Conservation (phyloP, 2,113 vertebrate species). For the Heterocephalus glaber region DNA sequence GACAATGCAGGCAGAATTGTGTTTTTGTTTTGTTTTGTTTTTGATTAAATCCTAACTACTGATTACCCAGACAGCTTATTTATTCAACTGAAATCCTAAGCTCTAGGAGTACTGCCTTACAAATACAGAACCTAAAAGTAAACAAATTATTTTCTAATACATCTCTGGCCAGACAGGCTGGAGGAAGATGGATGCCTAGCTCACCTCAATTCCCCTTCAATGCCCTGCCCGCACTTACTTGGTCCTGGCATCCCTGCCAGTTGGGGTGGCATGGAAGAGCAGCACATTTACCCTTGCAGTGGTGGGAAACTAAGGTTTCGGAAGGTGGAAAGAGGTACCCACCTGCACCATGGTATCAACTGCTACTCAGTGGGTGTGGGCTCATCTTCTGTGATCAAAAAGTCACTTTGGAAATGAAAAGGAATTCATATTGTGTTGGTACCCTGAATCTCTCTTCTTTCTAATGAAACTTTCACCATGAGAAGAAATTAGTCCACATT, state of each 20-base stretch:
- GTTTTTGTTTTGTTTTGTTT: neutral
- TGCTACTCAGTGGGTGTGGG: neutral
- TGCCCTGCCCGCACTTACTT: accelerated
- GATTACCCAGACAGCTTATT: neutral
- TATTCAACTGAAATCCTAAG: neutral
- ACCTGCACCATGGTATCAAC: neutral
- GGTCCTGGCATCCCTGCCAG: no score
- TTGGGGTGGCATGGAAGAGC: neutral
- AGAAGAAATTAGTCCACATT: neutral
- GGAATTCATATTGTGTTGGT: neutral
- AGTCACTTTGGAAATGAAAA: neutral
- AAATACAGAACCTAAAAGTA: neutral
- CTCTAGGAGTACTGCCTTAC: neutral
- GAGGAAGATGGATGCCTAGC: neutral
- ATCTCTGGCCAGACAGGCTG: no score
- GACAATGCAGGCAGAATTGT: neutral
- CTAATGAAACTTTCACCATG: neutral
- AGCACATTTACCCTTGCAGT: no score
- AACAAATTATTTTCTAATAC: neutral
- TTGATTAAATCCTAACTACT: neutral
- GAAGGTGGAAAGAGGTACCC: neutral
- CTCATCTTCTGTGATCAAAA: neutral
- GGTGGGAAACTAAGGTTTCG: no score
- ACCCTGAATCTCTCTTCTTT: no score
- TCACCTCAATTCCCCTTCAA: neutral